Base-by-base conservation (phyloP, 2,888 invertebrate genomes). In the Isoperla grammatica region DNA sequence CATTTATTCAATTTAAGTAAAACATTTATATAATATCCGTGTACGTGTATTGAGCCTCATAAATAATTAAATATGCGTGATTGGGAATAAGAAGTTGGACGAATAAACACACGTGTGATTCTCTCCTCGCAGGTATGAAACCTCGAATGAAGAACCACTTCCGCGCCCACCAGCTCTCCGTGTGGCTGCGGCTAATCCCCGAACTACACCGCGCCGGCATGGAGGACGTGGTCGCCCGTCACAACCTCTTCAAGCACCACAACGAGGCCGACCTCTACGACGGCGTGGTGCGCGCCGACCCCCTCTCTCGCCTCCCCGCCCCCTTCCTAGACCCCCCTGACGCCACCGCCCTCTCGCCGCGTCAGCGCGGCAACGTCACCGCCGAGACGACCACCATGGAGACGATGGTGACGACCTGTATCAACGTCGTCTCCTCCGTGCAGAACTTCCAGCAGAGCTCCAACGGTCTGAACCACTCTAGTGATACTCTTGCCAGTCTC, bases 141-240 rank as follows among this genome's bases (percentile, higher is more conserved):
- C 91, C 95, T 0, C 85, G 88, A 63, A 83, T 93, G 76, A 92
- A 91, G 72, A 93, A 94, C 73, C 95, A 95, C 77, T 96, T 92
- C 77, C 83, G 95, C 53, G 94, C 95, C 1, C 95, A 95, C 75
- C 94, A 95, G 72, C 80, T 96, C 54, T 95, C 95, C 49, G 91
- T 96, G 46, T 97, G 97, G 97, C 76, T 95, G 8, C 87, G 95
- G 5, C 81, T 96, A 6, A 90, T 97, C 49, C 96, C 96, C 0
- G 95, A 95, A 73, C 80, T 92, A 0, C 91, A 92, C 72, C 79
- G 90, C 57, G 87, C 90, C 67, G 91, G 91, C 2, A 91, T 91
- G 90, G 91, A 90, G 70, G 91, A 91, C 73, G 90, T 90, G 8
- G 88, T 89, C 45, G 86, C 88, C 1, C 79, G 88, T 49, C 92